Evolutionary conservation across 2,113 vertebrate species (phyloP).

Genomic region (Ailuropoda melanoleuca): DNA sequence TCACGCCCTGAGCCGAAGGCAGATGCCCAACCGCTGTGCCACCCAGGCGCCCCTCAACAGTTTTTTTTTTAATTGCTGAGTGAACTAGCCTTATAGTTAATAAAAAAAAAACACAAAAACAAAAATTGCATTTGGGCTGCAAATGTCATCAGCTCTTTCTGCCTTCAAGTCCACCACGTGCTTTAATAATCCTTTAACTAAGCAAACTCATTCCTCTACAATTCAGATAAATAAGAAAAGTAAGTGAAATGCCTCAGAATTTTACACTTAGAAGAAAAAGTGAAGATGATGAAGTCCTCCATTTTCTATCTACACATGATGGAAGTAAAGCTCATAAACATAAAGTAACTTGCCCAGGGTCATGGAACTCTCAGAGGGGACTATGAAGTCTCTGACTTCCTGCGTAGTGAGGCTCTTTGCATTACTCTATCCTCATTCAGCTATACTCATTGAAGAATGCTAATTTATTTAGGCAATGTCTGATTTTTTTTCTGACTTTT

Average conservation of each 20-base stretch:
- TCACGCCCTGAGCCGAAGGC: no score
- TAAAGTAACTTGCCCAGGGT: not conserved
- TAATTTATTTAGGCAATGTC: not conserved
- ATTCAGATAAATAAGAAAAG: not conserved
- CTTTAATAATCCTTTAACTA: not conserved
- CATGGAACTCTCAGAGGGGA: not conserved
- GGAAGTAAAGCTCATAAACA: not conserved
- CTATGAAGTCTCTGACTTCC: not conserved
- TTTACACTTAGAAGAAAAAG: not conserved
- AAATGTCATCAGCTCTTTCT: not conserved
- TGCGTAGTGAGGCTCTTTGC: accelerated
- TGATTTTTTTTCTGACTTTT: not conserved
- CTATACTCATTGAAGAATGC: not conserved
- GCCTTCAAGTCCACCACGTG: not conserved
- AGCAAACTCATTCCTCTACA: not conserved
- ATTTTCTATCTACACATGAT: not conserved
- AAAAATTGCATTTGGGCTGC: not conserved
- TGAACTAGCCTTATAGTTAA: not conserved
- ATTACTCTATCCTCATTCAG: not conserved
- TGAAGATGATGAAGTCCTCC: not conserved
- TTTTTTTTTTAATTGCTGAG: not conserved
- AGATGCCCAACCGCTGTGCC: no score
- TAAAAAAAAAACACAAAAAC: not conserved
- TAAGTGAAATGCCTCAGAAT: not conserved
- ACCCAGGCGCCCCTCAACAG: no score